A percentile compares a stretch with the other conserved stretches of the same genome.
Evolutionary conservation across 2,888 invertebrate species (phyloP).

Genomic region (Nemurella pictetii): DNA sequence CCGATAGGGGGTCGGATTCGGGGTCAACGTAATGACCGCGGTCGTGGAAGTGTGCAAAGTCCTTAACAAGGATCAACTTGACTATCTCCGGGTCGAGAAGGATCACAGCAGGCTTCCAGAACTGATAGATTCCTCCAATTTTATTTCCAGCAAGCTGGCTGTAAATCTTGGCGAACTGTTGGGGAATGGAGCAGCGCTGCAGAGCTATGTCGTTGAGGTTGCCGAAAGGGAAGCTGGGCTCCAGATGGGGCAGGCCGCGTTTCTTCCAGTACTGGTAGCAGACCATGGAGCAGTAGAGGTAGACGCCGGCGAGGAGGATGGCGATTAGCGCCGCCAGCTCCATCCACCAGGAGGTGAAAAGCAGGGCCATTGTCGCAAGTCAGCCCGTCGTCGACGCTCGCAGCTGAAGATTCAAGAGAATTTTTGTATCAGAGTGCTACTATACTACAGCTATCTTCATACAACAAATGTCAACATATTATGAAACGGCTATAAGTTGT

Average conservation of each 20-base stretch:
- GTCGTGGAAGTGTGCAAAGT: conserved; percentile 56
- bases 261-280: conserved; percentile 6
- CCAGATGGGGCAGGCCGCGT: background rate
- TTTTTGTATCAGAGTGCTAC: too few species aligned
- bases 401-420: too few species aligned
- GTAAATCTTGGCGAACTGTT: background rate
- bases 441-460: too few species aligned
- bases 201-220: conserved; percentile 47
- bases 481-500: too few species aligned
- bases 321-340: background rate
- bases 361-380: background rate
- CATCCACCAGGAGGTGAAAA: background rate
- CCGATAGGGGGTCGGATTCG: conserved; percentile 54
- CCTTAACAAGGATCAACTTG: conserved; percentile 52
- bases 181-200: background rate
- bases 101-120: conserved; percentile 44
- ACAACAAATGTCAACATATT: too few species aligned
- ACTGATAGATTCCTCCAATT: background rate
- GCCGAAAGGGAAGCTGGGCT: conserved; percentile 65
- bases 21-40: conserved; percentile 54
- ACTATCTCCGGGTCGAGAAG: conserved; percentile 50
- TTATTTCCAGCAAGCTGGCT: background rate
- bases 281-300: background rate
- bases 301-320: background rate
- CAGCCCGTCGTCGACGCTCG: too few species aligned